Evolutionary conservation across 2,113 vertebrate species (phyloP).

Genomic region (Nymphicus hollandicus): DNA sequence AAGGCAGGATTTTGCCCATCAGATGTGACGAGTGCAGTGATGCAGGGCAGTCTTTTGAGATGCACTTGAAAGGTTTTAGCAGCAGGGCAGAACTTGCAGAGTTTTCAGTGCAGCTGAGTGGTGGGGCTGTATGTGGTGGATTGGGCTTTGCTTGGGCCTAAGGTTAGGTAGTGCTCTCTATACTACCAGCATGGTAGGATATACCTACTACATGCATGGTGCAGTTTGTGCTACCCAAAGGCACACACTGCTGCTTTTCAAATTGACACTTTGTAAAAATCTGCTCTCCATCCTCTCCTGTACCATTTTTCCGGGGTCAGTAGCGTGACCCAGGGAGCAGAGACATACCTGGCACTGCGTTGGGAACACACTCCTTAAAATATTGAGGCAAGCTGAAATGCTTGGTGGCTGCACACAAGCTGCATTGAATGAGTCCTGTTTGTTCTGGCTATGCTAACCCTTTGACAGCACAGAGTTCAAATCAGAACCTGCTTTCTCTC

Average conservation of each 20-base stretch:
- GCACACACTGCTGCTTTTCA: not conserved
- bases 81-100: not conserved
- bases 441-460: conserved; percentile 64
- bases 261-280: not conserved
- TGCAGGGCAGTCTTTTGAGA: not conserved
- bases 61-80: not conserved
- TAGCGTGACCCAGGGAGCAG: not conserved
- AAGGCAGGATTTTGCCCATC: not conserved
- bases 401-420: not conserved
- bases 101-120: not conserved
- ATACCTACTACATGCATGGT: not conserved
- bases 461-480: conserved; percentile 60
- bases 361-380: not conserved
- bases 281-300: not conserved
- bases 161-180: not conserved
- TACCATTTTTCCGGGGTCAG: not conserved
- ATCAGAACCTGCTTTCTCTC: conserved; percentile 63
- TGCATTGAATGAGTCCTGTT: conserved; percentile 36
- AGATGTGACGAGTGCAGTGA: not conserved
- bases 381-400: not conserved
- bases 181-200: not conserved
- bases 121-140: not conserved
- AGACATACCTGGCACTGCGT: not conserved
- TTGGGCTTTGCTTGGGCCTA: not conserved
- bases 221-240: not conserved